Evolutionary conservation across 2,113 vertebrate species (phyloP), one percentile per base, ranked within the genome.

Genomic region (Pangasianodon gigas): DNA sequence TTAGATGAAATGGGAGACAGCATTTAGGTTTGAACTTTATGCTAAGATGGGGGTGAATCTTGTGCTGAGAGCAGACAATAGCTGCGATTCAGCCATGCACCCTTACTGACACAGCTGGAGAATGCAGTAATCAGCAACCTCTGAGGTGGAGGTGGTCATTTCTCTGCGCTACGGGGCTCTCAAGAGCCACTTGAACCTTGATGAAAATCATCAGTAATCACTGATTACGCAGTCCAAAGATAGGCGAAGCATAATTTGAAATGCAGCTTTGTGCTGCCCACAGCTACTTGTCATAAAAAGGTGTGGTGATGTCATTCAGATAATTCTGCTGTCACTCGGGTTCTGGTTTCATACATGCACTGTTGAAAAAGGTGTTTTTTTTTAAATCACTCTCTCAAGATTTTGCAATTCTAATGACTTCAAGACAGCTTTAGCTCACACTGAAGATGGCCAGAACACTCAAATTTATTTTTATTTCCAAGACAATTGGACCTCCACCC

Each of bases 391-490:
- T 29, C 29, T 56, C 26, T 56, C 21, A 10, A 18, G 37, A 32
- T 32, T 41, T 44, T 60, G n/a, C 74, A 62, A 32, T n/a, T 77
- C 37, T 24, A 29, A 79, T 79, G 71, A 62, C 41, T 87, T 51
- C 24, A 87, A 56, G 58, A n/a, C 48, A 71, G 24, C 87, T 32
- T 89, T 29, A 79, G 26, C 60, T 71, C 44, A 62, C 74, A 54
- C 46, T 74, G 84, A 88, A 89, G 82, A 87, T 85, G 82, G 62
- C 89, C 52, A 77, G 89, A 52, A 81, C 67, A 91, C 86, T 90
- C 69, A 87, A 21, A 83, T 89, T 84, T 93, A 90, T 93, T 93
- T 92, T 88, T 87, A 93, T 93, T 93, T 92, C 92, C 91, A 92
- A 86, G 56, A 89, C 32, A 74, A 88, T 83, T 92, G 88, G 90